Conservation (phyloP, 2,797 vertebrate species). For the Vespertilio murinus region DNA sequence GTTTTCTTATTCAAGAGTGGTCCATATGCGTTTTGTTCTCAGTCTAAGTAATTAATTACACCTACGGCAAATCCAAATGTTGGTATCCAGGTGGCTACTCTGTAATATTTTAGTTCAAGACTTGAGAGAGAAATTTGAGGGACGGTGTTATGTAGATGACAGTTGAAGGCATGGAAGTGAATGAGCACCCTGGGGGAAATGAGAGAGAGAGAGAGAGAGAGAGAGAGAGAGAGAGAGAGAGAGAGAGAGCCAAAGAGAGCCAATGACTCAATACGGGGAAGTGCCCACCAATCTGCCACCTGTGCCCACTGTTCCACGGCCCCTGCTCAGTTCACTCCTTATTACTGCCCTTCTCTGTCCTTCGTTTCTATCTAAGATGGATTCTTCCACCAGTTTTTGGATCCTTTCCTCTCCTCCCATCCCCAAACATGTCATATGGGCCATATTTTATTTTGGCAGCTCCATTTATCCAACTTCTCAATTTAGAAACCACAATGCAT, state of each 20-base stretch:
- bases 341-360: background rate
- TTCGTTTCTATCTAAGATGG: background rate
- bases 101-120: background rate
- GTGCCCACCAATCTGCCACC: background rate
- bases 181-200: background rate
- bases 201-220: background rate
- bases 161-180: background rate
- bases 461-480: background rate
- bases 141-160: background rate
- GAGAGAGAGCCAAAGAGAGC: background rate
- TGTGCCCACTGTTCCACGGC: rapidly evolving
- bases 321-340: background rate
- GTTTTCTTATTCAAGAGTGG: background rate
- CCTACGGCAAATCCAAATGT: background rate
- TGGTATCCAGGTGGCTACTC: background rate
- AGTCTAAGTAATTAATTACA: background rate
- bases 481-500: background rate
- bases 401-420: background rate
- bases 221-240: background rate
- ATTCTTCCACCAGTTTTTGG: background rate
- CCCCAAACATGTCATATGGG: background rate
- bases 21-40: background rate
- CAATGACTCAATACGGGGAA: background rate
- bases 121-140: background rate
- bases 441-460: background rate